Evolutionary conservation across 2,888 invertebrate species (phyloP), one percentile per base, ranked within the genome.

Genomic region (Desoria tigrina): DNA sequence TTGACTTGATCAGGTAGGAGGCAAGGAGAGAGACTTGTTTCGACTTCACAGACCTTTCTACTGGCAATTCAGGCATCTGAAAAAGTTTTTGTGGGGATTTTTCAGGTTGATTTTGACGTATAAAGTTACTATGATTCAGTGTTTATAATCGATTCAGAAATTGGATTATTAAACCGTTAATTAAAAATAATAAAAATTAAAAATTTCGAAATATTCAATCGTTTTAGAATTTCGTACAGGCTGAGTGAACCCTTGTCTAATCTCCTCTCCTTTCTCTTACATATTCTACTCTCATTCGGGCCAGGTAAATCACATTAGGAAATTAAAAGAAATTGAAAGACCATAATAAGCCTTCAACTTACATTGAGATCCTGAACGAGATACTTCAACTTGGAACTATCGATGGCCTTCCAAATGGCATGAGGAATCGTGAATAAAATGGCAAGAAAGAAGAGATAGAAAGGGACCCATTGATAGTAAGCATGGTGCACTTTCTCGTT

Each of bases 371-470:
- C 63, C 45, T 68, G 71, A 18, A 68, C 61, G 2, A 71, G 42
- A 66, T 68, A 50, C 49, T 71, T 69, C 32, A 79, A 63, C 42
- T 77, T 71, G 14, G 76, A 74, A 26, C 77, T 77, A 65, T 79
- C 79, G 57, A 76, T 72, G 9, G 68, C 61, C 57, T 79, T 79
- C 80, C 80, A 80, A 18, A 79, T 66, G 59, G 73, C 76, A 53
- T 78, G 76, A 1, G 80, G 79, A 4, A 76, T 37, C 55, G 77
- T 77, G 68, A 79, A 80, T 49, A 77, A 58, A 21, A 79, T 57
- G 2, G 78, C 79, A 66, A 79, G 78, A 24, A 79, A 69, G 64
- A 79, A 78, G 9, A 80, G 77, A 53, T 71, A 72, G 54, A 69
- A 71, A 7, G 66, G 62, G 11, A 72, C 69, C 72, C 73, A 74